Conservation (phyloP, 2,888 invertebrate genomes). For the Campoplex capitator region DNA sequence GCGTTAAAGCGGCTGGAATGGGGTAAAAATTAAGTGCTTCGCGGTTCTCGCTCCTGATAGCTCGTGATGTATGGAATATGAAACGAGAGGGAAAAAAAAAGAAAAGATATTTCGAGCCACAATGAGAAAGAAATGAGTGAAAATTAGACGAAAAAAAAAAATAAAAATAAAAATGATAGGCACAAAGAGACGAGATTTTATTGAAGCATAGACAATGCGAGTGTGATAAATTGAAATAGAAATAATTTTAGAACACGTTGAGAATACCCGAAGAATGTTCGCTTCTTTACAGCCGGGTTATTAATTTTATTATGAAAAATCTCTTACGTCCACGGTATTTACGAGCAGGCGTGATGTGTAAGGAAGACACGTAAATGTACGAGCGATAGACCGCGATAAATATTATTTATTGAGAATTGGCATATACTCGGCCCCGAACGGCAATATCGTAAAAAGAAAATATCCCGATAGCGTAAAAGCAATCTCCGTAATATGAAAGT, state of each 20-base stretch:
- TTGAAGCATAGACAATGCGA: background rate
- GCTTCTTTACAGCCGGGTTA: background rate
- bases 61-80: slow-evolving; percentile 8
- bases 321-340: background rate
- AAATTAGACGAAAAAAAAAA: slow-evolving; percentile 33
- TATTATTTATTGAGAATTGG: slow-evolving; percentile 31
- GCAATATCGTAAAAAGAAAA: slow-evolving; percentile 11
- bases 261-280: background rate
- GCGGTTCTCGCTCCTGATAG: slow-evolving; percentile 47
- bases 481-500: slow-evolving; percentile 21
- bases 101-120: slow-evolving; percentile 12
- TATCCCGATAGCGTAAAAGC: slow-evolving; percentile 17
- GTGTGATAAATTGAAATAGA: background rate
- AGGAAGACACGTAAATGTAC: background rate
- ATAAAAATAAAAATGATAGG: background rate
- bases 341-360: background rate
- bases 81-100: background rate
- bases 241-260: background rate
- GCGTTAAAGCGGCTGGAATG: slow-evolving; percentile 69
- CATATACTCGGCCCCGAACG: background rate
- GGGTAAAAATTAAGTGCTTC: slow-evolving; percentile 71
- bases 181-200: background rate
- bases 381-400: background rate
- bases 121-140: slow-evolving; percentile 21
- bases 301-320: background rate